Percentiles rank a stretch among this genome's conserved stretches.
phyloP scores from a whole-genome alignment of 2,797 vertebrate genomes.

The Neostethus bicornis region DNA sequence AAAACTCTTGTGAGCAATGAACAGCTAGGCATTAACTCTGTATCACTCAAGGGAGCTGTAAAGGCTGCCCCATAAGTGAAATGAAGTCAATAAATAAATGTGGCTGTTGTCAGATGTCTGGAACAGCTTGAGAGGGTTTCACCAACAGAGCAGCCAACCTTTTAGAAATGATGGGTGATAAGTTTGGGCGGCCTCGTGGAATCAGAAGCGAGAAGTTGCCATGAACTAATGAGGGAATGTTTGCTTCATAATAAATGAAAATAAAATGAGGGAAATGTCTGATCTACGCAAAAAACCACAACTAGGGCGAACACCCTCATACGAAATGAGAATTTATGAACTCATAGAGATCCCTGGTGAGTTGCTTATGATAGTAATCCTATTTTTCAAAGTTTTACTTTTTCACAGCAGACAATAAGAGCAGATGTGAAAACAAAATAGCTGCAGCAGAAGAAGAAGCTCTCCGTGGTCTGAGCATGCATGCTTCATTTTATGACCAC shows the following conservation, averaged over 20 bases:
- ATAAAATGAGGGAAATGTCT: constrained; percentile 58
- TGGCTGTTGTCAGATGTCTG: constrained; percentile 79
- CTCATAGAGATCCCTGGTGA: constrained; percentile 45
- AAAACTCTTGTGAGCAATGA: constrained; percentile 66
- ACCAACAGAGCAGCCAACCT: constrained; percentile 60
- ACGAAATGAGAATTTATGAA: constrained; percentile 52
- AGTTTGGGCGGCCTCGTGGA: constrained; percentile 68
- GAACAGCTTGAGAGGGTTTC: constrained; percentile 73
- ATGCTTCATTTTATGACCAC: constrained; percentile 37
- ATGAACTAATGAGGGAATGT: constrained; percentile 73
- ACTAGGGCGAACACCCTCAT: constrained; percentile 45
- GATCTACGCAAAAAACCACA: constrained; percentile 61
- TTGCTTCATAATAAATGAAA: constrained; percentile 56
- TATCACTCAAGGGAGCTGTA: constrained; percentile 75
- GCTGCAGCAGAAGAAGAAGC: constrained; percentile 44
- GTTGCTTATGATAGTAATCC: constrained; percentile 43
- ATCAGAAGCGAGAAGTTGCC: constrained; percentile 74
- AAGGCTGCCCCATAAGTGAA: constrained; percentile 70
- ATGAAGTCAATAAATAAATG: constrained; percentile 82
- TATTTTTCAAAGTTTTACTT: constrained; percentile 24
- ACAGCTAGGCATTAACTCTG: constrained; percentile 76
- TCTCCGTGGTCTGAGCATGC: constrained; percentile 28
- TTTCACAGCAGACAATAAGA: constrained; percentile 56
- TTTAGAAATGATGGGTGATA: constrained; percentile 72
- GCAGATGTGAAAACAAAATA: constrained; percentile 51